Evolutionary conservation across 2,797 vertebrate species (phyloP).

Genomic region (Petrocephalus sullivani): DNA sequence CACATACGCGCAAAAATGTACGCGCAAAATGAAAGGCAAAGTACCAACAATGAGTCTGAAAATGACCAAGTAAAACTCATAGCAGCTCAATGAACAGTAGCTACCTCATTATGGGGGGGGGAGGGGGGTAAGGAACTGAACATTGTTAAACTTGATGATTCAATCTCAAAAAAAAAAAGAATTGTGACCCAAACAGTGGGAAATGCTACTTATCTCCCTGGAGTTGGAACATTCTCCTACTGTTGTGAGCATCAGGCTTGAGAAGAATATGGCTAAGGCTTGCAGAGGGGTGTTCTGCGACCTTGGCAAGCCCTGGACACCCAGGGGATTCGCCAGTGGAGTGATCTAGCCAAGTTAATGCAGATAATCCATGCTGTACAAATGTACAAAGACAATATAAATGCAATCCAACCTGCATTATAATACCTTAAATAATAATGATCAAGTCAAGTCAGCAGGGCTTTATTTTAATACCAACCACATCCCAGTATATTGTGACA

Average conservation of each 20-base stretch:
- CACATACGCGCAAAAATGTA: neutral
- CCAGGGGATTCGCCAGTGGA: neutral
- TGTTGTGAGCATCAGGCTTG: neutral
- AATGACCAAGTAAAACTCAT: neutral
- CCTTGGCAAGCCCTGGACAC: neutral
- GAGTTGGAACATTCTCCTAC: neutral
- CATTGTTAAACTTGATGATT: neutral
- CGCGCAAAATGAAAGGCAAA: neutral
- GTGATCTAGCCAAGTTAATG: neutral
- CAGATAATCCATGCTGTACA: neutral
- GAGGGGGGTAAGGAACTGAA: neutral
- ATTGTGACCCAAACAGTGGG: no score
- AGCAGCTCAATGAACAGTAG: neutral
- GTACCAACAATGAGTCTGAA: neutral
- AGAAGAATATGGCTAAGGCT: neutral
- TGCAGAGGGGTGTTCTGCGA: neutral
- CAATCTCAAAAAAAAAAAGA: neutral
- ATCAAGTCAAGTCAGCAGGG: neutral
- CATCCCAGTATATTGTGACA: neutral
- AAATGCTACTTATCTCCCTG: neutral
- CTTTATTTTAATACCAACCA: neutral
- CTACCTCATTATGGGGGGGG: neutral
- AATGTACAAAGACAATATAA: neutral
- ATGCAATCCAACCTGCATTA: neutral
- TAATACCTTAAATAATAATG: neutral